Base-by-base conservation (phyloP, 2,113 vertebrate genomes). In the Osmerus eperlanus region DNA sequence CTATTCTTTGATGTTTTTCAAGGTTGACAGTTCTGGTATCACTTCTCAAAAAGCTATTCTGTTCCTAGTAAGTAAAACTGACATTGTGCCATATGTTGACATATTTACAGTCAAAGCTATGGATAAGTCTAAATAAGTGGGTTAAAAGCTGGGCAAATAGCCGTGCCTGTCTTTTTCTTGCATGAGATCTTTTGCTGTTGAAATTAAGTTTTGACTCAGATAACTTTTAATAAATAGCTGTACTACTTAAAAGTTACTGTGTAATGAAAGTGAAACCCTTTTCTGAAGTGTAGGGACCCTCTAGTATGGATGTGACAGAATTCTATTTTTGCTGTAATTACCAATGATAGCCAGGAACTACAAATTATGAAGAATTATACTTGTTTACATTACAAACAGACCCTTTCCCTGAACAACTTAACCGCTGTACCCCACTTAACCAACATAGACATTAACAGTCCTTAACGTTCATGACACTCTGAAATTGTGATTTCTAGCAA, bases 401-500 rank as follows among this genome's bases (percentile, higher is more conserved):
- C 5, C 4, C 28, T 28, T 58, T 23, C 3, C 25, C 47, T n/a
- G 52, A 21, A 65, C 41, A 61, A 36, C 41, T 36, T 36, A 68
- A 41, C 32, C 7, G 19, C 25, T 58, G 15, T 15, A 21, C 19
- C 28, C 29, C 25, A 51, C 67, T 16, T 29, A 25, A 16, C n/a
- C 41, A 29, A 41, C 23, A 68, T 11, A 65, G 16, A 23, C 15
- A 64, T 19, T 12, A 21, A 67, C 73, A 67, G 19, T 51, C 5
- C 32, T 53, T 28, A 47, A 73, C 19, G 32, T 58, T 29, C 13
- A 16, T 52, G 73, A 77, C 91, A 83, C 86, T 94, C 88, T 94
- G 89, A 92, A 87, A 47, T 92, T 94, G 77, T 91, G 92, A 81
- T 96, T 96, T 96, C 86, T 89, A 98, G 96, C 91, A 62, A 78